Conservation (phyloP, 2,888 invertebrate genomes). For the Cheilosia scutellata region DNA sequence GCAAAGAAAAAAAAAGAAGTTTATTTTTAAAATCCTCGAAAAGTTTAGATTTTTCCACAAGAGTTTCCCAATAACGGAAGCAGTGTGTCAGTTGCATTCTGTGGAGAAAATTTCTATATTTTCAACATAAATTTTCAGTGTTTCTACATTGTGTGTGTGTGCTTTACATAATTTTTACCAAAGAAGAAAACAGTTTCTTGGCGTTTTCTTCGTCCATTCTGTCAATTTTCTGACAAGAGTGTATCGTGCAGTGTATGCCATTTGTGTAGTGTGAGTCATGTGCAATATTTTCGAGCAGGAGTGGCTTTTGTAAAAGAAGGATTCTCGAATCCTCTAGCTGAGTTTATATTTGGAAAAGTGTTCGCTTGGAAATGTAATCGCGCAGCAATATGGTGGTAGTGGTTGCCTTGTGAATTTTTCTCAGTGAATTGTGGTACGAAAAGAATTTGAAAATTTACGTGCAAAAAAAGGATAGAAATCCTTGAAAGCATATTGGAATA, state of each 20-base stretch:
- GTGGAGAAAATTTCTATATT: conserved; percentile 43
- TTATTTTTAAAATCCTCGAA: conserved; percentile 60
- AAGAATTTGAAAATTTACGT: conserved; percentile 26
- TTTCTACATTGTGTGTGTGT: conserved; percentile 39
- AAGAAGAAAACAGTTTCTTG: conserved; percentile 17
- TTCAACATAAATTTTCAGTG: conserved; percentile 7
- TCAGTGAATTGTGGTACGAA: conserved; percentile 51
- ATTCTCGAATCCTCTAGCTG: conserved; percentile 34
- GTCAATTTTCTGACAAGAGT: conserved; percentile 32
- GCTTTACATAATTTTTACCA: conserved; percentile 18
- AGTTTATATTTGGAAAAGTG: conserved; percentile 5
- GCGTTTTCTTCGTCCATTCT: conserved; percentile 12
- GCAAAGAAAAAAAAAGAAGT: conserved; percentile 39
- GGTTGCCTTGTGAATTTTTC: conserved; percentile 57
- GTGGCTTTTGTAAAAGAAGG: conserved; percentile 45
- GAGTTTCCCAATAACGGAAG: conserved; percentile 37
- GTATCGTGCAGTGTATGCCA: conserved; percentile 14
- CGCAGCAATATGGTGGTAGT: conserved; percentile 19
- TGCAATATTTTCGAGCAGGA: conserved; percentile 50
- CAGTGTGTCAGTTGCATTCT: conserved; percentile 57
- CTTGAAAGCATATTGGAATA: conserved; percentile 63
- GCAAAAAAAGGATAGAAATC: conserved; percentile 40
- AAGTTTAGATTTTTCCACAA: conserved; percentile 19
- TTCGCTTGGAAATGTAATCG: conserved; percentile 48
- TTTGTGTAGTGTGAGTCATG: conserved; percentile 47